Conservation (phyloP, 2,888 invertebrate genomes). For the Eupelmus urozonus region DNA sequence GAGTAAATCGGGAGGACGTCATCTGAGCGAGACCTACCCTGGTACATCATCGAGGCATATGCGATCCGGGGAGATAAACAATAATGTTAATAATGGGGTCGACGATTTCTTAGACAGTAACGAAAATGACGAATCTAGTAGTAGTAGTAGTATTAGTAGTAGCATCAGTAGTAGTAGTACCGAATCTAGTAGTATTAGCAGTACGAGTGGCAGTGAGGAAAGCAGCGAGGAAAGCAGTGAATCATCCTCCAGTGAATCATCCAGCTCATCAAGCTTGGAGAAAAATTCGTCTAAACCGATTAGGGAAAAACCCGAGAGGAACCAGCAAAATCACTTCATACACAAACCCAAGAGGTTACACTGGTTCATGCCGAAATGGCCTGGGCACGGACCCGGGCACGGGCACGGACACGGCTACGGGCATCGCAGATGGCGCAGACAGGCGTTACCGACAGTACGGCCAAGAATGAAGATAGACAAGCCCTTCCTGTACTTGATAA, state of each 20-base stretch:
- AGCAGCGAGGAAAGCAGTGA: not conserved
- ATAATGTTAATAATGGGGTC: slow-evolving; percentile 28
- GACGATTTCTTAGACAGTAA: slow-evolving; percentile 37
- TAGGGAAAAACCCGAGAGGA: not conserved
- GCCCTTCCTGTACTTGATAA: slow-evolving; percentile 92
- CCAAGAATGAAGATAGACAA: slow-evolving; percentile 90
- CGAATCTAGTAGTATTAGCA: slow-evolving; percentile 8
- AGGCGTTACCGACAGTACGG: slow-evolving; percentile 76
- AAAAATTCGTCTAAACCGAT: not conserved
- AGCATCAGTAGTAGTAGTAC: not conserved
- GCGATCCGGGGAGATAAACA: slow-evolving; percentile 59
- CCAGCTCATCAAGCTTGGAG: not conserved
- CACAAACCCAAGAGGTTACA: slow-evolving; percentile 24
- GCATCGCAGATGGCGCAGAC: slow-evolving; percentile 50
- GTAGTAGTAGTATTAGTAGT: slow-evolving; percentile 8
- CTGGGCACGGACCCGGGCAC: too few species aligned
- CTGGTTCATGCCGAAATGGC: slow-evolving; percentile 33
- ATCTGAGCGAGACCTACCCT: slow-evolving; percentile 90
- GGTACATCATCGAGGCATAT: slow-evolving; percentile 80
- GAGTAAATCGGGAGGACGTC: slow-evolving; percentile 83
- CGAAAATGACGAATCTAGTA: not conserved
- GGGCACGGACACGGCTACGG: too few species aligned
- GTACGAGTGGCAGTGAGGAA: slow-evolving; percentile 13
- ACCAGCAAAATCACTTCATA: not conserved
- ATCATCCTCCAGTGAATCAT: too few species aligned